phyloP scores from a whole-genome alignment of 2,797 vertebrate genomes.

The Eutrigla gurnardus region DNA sequence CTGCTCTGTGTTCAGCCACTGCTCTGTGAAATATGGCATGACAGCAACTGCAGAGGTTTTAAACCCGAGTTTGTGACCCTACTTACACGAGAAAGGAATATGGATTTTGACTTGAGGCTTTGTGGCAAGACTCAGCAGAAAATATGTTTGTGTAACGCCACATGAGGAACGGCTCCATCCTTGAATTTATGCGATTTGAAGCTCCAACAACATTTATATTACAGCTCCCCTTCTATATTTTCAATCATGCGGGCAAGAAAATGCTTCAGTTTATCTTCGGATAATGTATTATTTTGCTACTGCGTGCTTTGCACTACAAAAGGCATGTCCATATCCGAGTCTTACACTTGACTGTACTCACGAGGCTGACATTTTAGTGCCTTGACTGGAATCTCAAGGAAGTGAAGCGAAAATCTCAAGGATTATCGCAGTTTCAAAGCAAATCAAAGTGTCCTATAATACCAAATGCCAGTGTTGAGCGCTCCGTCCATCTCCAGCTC shows the following conservation, averaged over 20 bases:
- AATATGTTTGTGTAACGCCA: constrained; percentile 54
- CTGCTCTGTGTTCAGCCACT: constrained; percentile 69
- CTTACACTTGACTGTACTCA: constrained; percentile 1
- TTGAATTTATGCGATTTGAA: constrained; percentile 30
- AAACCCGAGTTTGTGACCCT: constrained; percentile 70
- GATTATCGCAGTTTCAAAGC: constrained; percentile 43
- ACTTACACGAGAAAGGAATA: constrained; percentile 72
- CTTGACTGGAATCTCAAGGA: constrained; percentile 12
- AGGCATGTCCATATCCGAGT: not conserved
- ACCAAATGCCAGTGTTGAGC: constrained; percentile 24
- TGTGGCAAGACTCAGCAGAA: constrained; percentile 58
- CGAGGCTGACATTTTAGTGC: constrained; percentile 12
- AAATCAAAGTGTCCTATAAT: constrained; percentile 31
- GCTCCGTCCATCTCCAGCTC: constrained; percentile 9
- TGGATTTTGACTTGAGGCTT: constrained; percentile 71
- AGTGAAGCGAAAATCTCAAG: constrained; percentile 16
- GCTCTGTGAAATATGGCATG: constrained; percentile 74
- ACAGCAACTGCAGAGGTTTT: constrained; percentile 77
- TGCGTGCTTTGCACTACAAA: constrained; percentile 11
- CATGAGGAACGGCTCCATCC: constrained; percentile 28
- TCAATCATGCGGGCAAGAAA: not conserved
- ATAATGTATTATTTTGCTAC: not conserved
- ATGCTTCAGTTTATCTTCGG: not conserved
- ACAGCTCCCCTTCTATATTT: constrained; percentile 6
- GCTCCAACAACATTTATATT: constrained; percentile 5